Percentiles rank a stretch among this genome's conserved stretches.
These are phyloP conservation scores for Nesidiocoris tenuis DNA, from an alignment of 2,888 invertebrate genomes.

Conservation along the genomic window DNA sequence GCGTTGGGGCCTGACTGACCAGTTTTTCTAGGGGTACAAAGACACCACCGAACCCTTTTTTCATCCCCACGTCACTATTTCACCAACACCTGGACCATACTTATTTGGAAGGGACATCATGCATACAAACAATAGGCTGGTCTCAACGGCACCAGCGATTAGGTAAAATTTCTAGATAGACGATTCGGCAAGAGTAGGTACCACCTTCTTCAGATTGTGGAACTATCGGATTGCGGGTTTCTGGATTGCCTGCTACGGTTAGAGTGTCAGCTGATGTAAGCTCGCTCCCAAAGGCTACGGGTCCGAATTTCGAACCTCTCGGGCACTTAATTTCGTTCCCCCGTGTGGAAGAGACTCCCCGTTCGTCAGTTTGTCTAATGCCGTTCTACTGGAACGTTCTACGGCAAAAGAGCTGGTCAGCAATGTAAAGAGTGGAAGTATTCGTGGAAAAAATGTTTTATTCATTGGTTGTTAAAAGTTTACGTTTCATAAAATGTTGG, in stretches of 20 bases:
- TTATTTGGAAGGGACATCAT: neutral
- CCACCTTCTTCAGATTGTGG: too few relatives aligned
- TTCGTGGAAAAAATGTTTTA: neutral
- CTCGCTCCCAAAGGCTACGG: too few relatives aligned
- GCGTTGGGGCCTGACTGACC: constrained; percentile 3
- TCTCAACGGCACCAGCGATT: neutral
- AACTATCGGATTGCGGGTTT: too few relatives aligned
- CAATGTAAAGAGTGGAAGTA: neutral
- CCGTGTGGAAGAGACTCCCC: too few relatives aligned
- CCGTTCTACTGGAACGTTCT: too few relatives aligned
- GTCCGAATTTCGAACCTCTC: too few relatives aligned
- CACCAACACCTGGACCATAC: neutral
- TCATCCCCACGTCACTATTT: neutral
- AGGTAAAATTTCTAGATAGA: too few relatives aligned
- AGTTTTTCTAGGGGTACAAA: neutral
- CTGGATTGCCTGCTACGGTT: too few relatives aligned
- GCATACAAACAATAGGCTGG: neutral
- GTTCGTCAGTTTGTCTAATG: too few relatives aligned
- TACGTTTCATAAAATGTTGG: neutral
- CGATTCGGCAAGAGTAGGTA: too few relatives aligned
- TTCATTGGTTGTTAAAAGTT: neutral
- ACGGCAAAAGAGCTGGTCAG: constrained; percentile 1
- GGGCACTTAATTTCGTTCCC: too few relatives aligned
- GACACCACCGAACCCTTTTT: neutral
- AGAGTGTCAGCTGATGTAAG: too few relatives aligned